These are phyloP conservation scores for Marmota monax DNA, from an alignment of 2,113 vertebrate species.

Conservation along the genomic window DNA sequence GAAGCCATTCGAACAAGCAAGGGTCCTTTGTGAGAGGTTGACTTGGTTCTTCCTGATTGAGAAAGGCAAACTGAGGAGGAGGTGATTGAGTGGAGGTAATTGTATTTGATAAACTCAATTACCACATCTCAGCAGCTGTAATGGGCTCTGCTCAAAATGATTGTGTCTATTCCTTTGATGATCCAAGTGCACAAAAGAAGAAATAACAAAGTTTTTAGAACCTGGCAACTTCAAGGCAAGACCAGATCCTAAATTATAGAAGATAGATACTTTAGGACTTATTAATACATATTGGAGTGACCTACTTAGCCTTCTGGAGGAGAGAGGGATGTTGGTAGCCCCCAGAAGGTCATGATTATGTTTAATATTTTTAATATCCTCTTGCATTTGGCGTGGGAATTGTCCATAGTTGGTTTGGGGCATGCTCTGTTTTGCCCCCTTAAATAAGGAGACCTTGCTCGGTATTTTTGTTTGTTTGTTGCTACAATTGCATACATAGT, in stretches of 20 bases:
- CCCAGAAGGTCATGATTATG: neutral
- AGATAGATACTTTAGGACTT: slow-evolving; percentile 37
- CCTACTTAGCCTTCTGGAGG: neutral
- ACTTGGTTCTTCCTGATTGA: slow-evolving; percentile 74
- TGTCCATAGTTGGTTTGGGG: neutral
- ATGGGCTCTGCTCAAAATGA: slow-evolving; percentile 75
- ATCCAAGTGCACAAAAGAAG: slow-evolving; percentile 68
- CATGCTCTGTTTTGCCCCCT: neutral
- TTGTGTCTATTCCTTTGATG: slow-evolving; percentile 76
- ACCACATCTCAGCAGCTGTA: slow-evolving; percentile 75
- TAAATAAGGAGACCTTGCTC: neutral
- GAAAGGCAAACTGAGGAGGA: slow-evolving; percentile 82
- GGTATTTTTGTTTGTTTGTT: neutral
- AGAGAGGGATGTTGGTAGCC: neutral
- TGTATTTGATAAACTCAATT: slow-evolving; percentile 85
- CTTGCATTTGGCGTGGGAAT: neutral
- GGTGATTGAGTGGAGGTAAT: slow-evolving; percentile 80
- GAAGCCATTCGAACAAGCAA: slow-evolving; percentile 83
- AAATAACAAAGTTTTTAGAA: slow-evolving; percentile 75
- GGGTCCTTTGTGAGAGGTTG: slow-evolving; percentile 79
- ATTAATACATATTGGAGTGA: slow-evolving; percentile 3
- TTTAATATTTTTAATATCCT: neutral
- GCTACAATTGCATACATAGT: neutral
- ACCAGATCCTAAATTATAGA: slow-evolving; percentile 69
- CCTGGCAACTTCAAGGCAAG: slow-evolving; percentile 68